Evolutionary conservation across 2,113 vertebrate species (phyloP).

Genomic region (Labeo catla): DNA sequence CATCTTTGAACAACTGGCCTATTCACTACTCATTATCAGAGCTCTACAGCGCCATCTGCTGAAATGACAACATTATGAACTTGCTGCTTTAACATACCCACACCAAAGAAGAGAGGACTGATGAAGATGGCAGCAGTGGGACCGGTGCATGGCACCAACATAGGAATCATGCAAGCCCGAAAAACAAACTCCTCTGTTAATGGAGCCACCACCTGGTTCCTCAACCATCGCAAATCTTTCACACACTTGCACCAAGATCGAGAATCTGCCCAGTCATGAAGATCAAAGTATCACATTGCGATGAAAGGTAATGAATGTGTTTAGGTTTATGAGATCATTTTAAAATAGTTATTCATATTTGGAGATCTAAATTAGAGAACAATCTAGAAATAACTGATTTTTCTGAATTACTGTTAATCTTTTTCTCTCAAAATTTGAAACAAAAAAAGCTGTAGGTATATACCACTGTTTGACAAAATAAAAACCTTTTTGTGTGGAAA

Average conservation of each 20-base stretch:
- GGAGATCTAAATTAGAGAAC: no score
- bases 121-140: constrained; percentile 75
- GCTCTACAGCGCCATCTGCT: constrained; percentile 15
- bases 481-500: no score
- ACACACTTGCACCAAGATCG: neutral
- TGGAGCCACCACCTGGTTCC: constrained; percentile 10
- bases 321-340: no score
- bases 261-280: neutral
- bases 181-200: constrained; percentile 71
- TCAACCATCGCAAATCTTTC: neutral
- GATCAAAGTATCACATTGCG: neutral
- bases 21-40: neutral
- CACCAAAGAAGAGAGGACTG: constrained; percentile 81
- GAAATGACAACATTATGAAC: neutral
- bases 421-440: no score
- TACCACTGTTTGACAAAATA: no score
- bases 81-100: constrained; percentile 68
- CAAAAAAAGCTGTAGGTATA: no score
- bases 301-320: neutral
- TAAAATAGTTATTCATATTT: no score
- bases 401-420: no score
- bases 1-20: neutral
- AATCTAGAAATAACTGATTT: no score
- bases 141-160: constrained; percentile 80
- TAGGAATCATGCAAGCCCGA: constrained; percentile 80